phyloP scores from a whole-genome alignment of 2,113 vertebrate species.

The Oncorhynchus clarkii region DNA sequence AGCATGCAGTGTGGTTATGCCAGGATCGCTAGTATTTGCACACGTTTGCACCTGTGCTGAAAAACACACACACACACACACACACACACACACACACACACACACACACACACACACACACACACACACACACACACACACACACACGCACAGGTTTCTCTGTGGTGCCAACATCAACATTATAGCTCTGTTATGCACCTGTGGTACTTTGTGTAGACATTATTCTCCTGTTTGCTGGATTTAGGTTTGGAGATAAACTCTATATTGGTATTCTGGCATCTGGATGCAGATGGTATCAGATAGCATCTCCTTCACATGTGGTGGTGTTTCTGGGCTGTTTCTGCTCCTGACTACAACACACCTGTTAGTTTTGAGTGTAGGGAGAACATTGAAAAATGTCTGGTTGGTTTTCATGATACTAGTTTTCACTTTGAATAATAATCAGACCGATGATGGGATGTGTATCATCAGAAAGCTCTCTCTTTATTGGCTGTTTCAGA shows the following conservation, averaged over 20 bases:
- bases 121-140: conserved; percentile 9
- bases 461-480: too few relatives aligned
- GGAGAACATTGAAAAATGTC: too few relatives aligned
- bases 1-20: neutral
- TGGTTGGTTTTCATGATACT: conserved; percentile 15
- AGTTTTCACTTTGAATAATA: conserved; percentile 2
- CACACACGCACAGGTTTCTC: conserved; percentile 5
- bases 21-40: neutral
- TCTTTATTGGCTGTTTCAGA: too few relatives aligned
- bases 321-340: conserved; percentile 47
- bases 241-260: conserved; percentile 22
- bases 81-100: conserved; percentile 1
- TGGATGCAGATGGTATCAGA: conserved; percentile 53
- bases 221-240: too few relatives aligned
- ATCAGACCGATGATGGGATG: neutral
- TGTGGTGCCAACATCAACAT: conserved; percentile 45
- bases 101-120: conserved; percentile 55
- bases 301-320: conserved; percentile 50
- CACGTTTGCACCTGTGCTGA: conserved; percentile 2
- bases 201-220: conserved; percentile 14
- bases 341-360: conserved; percentile 49
- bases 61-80: conserved; percentile 13
- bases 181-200: conserved; percentile 50
- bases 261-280: conserved; percentile 42
- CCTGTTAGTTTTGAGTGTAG: conserved; percentile 42